These are phyloP conservation scores for Chanos chanos DNA, from an alignment of 2,797 vertebrate species.

Conservation along the genomic window DNA sequence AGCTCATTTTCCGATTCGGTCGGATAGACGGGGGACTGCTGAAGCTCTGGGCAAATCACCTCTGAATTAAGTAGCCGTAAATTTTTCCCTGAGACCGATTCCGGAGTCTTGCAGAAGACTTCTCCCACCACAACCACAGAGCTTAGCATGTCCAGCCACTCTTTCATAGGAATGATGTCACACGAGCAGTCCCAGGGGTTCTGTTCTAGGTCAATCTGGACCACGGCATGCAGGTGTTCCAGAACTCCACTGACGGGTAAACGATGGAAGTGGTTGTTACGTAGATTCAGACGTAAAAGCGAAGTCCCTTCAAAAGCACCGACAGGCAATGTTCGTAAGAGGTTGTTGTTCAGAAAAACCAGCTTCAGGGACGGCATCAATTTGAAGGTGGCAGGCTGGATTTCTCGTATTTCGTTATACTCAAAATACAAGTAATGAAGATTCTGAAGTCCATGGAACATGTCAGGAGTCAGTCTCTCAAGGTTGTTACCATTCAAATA, in stretches of 20 bases:
- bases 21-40: conserved; percentile 62
- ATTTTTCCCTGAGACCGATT: conserved; percentile 74
- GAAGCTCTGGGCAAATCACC: conserved; percentile 85
- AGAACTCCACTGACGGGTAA: conserved; percentile 91
- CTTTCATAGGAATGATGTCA: conserved; percentile 88
- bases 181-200: conserved; percentile 98
- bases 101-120: conserved; percentile 91
- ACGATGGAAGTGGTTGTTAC: conserved; percentile 94
- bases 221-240: conserved; percentile 91
- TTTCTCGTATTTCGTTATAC: conserved; percentile 91
- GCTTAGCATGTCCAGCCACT: conserved; percentile 92
- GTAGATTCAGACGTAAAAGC: conserved; percentile 89
- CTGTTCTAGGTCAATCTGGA: conserved; percentile 97
- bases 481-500: conserved; percentile 96
- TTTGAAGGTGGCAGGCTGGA: conserved; percentile 87
- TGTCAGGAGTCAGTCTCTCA: conserved; percentile 86
- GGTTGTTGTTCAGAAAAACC: conserved; percentile 94
- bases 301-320: conserved; percentile 88
- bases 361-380: conserved; percentile 91
- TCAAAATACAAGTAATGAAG: conserved; percentile 94
- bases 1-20: conserved; percentile 61
- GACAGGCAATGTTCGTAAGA: conserved; percentile 87
- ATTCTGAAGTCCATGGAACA: conserved; percentile 90
- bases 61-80: conserved; percentile 86
- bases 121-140: conserved; percentile 90